Evolutionary conservation across 2,888 invertebrate genomes (phyloP), one percentile per base, ranked within the genome.

Genomic region (Pardosa pseudoannulata): DNA sequence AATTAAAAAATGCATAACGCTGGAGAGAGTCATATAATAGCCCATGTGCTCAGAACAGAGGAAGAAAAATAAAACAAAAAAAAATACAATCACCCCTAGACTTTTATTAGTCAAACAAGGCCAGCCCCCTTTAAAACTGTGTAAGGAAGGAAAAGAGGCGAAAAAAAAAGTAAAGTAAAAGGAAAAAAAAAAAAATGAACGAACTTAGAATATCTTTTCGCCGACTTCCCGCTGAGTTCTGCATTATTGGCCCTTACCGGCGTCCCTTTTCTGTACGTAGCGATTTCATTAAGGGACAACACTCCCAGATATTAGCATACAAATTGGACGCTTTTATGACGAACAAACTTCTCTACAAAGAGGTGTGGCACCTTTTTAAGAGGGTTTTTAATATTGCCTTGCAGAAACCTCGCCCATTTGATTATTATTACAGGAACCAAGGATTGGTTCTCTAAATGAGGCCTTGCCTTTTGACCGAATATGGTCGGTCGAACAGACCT

Each of bases 271-370:
- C 23, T 29, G 29, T 27, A 39, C 32, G 32, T 39, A 32, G 75
- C 39, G 56, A 56, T 75, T 81, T 82, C 82, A 82, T 82, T 82
- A 82, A 74, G n/a, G 62, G 81, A 65, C 81, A 75, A 81, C 76
- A 82, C 82, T 82, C 82, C 76, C 76, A 32, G 39, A 28, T 29
- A 82, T 82, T 82, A 82, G 82, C 82, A 82, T 82, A 82, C 82
- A 82, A 82, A 82, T 82, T 82, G 82, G 76, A 71, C 70, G 71
- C 62, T 62, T 71, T 82, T 76, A 72, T 76, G 82, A 76, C 82
- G 70, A 46, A 72, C 13, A 23, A 62, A 70, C 79, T 32, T 74
- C 46, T 46, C 32, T 67, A 32, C 50, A 7, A n/a, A 31, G 70
- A 74, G 81, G 74, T 74, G 74, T 75, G 74, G 68, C 56, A 36